Percentiles rank a stretch among this genome's conserved stretches.
These are phyloP conservation scores for Ibidorhyncha struthersii DNA, from an alignment of 2,113 vertebrate species.

Conservation along the genomic window DNA sequence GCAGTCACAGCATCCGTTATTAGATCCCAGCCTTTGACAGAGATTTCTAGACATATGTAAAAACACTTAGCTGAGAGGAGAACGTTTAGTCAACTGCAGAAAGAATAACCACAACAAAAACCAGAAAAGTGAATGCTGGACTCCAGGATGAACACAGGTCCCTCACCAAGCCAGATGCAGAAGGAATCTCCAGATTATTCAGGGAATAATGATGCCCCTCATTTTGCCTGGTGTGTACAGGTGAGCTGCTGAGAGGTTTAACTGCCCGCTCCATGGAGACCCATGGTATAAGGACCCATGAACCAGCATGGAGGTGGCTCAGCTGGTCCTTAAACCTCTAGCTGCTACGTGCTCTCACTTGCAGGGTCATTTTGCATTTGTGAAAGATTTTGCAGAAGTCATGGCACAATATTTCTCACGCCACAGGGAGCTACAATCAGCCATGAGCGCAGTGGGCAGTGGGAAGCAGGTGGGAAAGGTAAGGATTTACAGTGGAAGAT, in stretches of 20 bases:
- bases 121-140: neutral
- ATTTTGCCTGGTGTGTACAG: rapidly evolving
- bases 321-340: neutral
- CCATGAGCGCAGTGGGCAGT: too few species aligned
- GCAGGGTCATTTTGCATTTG: neutral
- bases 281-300: neutral
- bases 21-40: neutral
- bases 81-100: neutral
- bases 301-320: neutral
- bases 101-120: neutral
- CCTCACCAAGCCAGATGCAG: neutral
- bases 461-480: neutral
- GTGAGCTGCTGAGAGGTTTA: neutral
- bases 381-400: neutral
- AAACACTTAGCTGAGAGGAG: neutral
- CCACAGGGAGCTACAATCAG: neutral
- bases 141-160: rapidly evolving
- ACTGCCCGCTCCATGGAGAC: neutral
- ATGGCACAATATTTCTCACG: neutral
- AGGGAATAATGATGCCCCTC: neutral
- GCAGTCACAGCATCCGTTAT: neutral
- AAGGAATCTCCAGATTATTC: neutral
- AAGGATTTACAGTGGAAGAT: neutral
- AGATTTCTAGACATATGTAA: neutral
- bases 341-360: neutral